Base-by-base conservation (phyloP, 2,113 vertebrate genomes). In the Hucho hucho region DNA sequence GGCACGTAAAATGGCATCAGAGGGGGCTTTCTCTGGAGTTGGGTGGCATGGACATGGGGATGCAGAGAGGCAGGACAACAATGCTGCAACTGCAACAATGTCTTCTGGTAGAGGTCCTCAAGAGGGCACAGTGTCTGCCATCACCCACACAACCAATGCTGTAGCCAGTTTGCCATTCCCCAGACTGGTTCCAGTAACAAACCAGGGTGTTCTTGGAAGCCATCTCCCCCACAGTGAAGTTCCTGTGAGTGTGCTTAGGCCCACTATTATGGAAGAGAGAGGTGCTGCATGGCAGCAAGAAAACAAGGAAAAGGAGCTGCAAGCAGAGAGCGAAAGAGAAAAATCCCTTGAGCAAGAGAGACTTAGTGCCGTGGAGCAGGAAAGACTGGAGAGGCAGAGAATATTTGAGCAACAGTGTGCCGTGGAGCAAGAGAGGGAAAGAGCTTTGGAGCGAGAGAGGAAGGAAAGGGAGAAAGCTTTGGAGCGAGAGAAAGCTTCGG, bases 1-100 rank as follows among this genome's bases (percentile, higher is more conserved):
- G 77, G 93, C 91, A 3, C 90, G 90, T 61, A 94, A 93, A 83
- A 93, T 93, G 92, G 92, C 82, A 32, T 93, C 91, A 0, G 93
- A 93, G 73, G 91, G 91, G 4, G 92, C 92, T 64, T 93, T 92
- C 75, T 91, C 90, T 3, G 90, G 87, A 69, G 83, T 77, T 24
- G 83, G 83, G 58, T 90, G 88, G 85, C 90, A 86, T 29, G 76
- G 84, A 5, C 79, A 79, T 0, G 81, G 83, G 20, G 83, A 89
- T 72, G 80, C 70, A 20, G 89, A 90, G 70, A 87, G 85, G 58
- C 86, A 88, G 69, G 89, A 90, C 24, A 64, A 72, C 80, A 76
- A 69, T 67, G 84, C 80, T 26, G 75, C 81, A 4, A 74, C 73
- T 29, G 72, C 78, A 11, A 13, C 83, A 24, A 25, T 67, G 6